Conservation (phyloP, 2,888 invertebrate genomes). For the Thecocarcelia acutangulata region DNA sequence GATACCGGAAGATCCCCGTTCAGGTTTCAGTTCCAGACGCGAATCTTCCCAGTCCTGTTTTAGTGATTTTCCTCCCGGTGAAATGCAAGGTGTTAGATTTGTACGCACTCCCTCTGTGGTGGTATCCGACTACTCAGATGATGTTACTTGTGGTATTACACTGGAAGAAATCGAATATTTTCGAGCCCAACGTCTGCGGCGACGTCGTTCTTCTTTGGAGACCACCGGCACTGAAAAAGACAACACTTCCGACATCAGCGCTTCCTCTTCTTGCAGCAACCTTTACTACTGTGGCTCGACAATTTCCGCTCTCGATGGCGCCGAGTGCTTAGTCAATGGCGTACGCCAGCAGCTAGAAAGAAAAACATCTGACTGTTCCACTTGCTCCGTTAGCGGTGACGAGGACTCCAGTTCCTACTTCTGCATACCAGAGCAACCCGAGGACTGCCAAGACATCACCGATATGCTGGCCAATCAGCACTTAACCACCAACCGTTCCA, state of each 20-base stretch:
- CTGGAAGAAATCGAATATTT: slow-evolving; percentile 85
- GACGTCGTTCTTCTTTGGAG: slow-evolving; percentile 79
- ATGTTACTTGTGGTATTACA: slow-evolving; percentile 83
- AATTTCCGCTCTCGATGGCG: slow-evolving; percentile 83
- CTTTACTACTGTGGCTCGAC: slow-evolving; percentile 84
- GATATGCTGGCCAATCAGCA: slow-evolving; percentile 71
- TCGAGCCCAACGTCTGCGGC: slow-evolving; percentile 81
- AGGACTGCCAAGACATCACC: slow-evolving; percentile 69
- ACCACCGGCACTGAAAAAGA: slow-evolving; percentile 75
- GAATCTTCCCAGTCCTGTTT: slow-evolving; percentile 81
- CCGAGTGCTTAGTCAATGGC: slow-evolving; percentile 82
- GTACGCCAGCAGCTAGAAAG: slow-evolving; percentile 84
- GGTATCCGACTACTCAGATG: slow-evolving; percentile 93
- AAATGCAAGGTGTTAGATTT: slow-evolving; percentile 83
- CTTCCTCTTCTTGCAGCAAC: slow-evolving; percentile 84
- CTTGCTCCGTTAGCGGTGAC: slow-evolving; percentile 87
- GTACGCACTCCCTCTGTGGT: slow-evolving; percentile 93
- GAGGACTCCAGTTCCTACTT: slow-evolving; percentile 82
- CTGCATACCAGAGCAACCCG: slow-evolving; percentile 73
- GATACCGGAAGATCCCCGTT: slow-evolving; percentile 81
- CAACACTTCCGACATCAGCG: slow-evolving; percentile 83
- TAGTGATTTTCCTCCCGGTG: slow-evolving; percentile 81
- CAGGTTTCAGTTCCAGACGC: slow-evolving; percentile 80
- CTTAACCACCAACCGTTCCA: slow-evolving; percentile 68
- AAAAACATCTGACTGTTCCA: slow-evolving; percentile 88